These are phyloP conservation scores for Drosophila pseudotalamancana DNA, from an alignment of 2,888 invertebrate genomes.

Conservation along the genomic window DNA sequence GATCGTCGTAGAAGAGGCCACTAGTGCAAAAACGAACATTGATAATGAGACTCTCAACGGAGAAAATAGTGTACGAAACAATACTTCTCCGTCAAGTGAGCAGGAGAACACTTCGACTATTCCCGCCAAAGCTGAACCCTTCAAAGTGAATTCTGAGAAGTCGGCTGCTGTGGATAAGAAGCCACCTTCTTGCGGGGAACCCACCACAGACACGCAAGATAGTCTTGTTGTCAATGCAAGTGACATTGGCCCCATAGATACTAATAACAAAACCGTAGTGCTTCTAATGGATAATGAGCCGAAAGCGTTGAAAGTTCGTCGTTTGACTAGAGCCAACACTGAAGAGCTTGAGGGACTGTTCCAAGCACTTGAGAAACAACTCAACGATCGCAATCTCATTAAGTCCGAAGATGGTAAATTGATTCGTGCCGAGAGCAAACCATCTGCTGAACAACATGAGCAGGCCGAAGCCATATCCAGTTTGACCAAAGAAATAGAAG, in stretches of 20 bases:
- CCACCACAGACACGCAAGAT: neutral
- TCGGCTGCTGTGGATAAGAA: neutral
- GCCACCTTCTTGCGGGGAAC: neutral
- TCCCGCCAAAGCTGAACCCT: neutral
- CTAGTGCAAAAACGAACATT: too few relatives aligned
- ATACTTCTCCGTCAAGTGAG: neutral
- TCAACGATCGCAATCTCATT: constrained; percentile 73
- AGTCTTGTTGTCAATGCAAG: constrained; percentile 33
- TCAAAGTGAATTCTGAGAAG: neutral
- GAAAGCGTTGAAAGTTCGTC: constrained; percentile 75
- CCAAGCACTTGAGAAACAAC: constrained; percentile 80
- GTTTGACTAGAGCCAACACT: constrained; percentile 80
- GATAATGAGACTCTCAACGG: neutral
- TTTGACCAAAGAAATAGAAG: constrained; percentile 74
- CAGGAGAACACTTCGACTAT: neutral
- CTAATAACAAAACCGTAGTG: constrained; percentile 78
- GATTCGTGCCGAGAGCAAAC: constrained; percentile 42
- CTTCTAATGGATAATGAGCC: constrained; percentile 80
- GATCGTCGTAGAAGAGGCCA: neutral
- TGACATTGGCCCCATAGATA: constrained; percentile 58
- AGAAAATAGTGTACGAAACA: neutral
- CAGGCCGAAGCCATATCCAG: constrained; percentile 72
- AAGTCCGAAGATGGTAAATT: constrained; percentile 66
- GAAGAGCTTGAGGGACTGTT: constrained; percentile 80
- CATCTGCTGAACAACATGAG: constrained; percentile 43